Percentiles rank a stretch among this genome's conserved stretches.
Evolutionary conservation across 2,797 vertebrate genomes (phyloP).

Genomic region (Thripadectes ignobilis): DNA sequence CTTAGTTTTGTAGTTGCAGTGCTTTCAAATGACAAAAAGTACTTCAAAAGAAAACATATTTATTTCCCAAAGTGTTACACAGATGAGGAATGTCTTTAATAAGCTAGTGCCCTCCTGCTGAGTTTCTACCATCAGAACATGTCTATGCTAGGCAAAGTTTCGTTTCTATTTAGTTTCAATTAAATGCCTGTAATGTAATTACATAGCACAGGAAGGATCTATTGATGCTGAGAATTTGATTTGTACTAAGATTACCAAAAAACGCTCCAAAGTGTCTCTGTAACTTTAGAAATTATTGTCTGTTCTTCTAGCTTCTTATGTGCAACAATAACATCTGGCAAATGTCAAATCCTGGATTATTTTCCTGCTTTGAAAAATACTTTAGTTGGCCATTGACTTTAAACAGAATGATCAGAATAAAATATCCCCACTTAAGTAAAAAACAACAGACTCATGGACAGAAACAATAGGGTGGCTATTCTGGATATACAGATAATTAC

Average conservation of each 20-base stretch:
- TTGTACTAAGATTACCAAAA: slow-evolving; percentile 71
- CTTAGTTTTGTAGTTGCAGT: neutral
- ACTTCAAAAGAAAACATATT: slow-evolving; percentile 24
- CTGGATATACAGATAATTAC: neutral
- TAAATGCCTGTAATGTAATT: slow-evolving; percentile 84
- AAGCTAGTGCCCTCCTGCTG: slow-evolving; percentile 69
- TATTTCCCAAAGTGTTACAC: slow-evolving; percentile 29
- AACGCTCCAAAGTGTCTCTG: slow-evolving; percentile 15
- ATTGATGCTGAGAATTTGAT: slow-evolving; percentile 77
- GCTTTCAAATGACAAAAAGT: neutral
- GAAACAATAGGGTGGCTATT: neutral
- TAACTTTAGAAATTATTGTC: slow-evolving; percentile 59
- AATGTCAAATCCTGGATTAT: neutral
- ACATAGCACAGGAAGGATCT: slow-evolving; percentile 81
- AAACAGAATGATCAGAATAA: neutral
- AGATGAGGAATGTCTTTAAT: slow-evolving; percentile 72
- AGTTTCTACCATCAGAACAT: slow-evolving; percentile 78
- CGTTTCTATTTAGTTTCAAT: slow-evolving; percentile 77
- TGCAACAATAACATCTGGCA: neutral
- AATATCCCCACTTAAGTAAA: neutral
- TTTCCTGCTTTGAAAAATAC: neutral
- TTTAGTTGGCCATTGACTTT: neutral
- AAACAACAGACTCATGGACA: neutral
- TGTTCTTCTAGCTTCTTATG: slow-evolving; percentile 6
- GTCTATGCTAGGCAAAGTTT: slow-evolving; percentile 82